phyloP scores from a whole-genome alignment of 1,140 invertebrate species.

The Episyrphus balteatus region DNA sequence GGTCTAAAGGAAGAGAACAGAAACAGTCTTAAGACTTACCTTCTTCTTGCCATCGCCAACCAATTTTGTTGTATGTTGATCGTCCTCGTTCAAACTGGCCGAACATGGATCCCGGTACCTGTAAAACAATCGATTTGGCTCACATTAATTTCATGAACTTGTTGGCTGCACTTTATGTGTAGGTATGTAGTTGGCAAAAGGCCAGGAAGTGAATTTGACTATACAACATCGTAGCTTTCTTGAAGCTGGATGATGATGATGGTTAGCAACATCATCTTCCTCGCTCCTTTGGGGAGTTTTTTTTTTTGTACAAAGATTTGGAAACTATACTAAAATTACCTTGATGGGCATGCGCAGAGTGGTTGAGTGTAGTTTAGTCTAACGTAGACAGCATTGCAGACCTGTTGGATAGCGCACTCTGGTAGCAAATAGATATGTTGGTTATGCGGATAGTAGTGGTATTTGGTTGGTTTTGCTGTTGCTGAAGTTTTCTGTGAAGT shows the following conservation, averaged over 20 bases:
- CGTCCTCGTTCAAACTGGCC: constrained; percentile 74
- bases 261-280: too few species aligned
- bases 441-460: constrained; percentile 89
- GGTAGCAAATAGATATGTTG: constrained; percentile 82
- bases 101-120: constrained; percentile 78
- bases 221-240: too few species aligned
- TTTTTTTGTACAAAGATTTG: background rate
- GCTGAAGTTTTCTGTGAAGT: constrained; percentile 59
- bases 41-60: constrained; percentile 69
- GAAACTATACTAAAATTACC: constrained; percentile 28
- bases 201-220: too few species aligned
- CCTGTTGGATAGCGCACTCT: constrained; percentile 86
- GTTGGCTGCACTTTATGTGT: too few species aligned
- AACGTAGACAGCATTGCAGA: constrained; percentile 86
- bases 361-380: constrained; percentile 85
- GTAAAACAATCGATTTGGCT: background rate
- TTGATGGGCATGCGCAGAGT: constrained; percentile 75
- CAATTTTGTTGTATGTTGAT: constrained; percentile 81
- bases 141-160: background rate
- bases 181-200: background rate
- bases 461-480: constrained; percentile 77
- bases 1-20: too few species aligned
- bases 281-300: background rate
- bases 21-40: constrained; percentile 46
- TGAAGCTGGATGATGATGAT: too few species aligned